phyloP scores from a whole-genome alignment of 2,113 vertebrate species.

The Alces alces region DNA sequence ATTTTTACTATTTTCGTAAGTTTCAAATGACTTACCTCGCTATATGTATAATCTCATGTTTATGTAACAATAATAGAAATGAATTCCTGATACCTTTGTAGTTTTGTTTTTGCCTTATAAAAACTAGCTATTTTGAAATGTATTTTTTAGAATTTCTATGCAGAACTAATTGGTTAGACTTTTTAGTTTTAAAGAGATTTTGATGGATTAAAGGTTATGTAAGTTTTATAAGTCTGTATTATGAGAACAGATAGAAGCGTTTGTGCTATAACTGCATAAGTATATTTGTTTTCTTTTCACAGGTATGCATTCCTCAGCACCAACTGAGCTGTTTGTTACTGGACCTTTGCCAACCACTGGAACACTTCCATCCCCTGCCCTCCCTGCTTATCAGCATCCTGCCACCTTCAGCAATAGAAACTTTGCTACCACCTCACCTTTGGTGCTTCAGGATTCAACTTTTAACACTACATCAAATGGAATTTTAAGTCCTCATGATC shows the following conservation, averaged over 20 bases:
- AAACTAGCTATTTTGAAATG: slow-evolving; percentile 10
- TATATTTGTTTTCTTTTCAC: slow-evolving; percentile 54
- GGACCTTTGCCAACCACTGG: slow-evolving; percentile 93
- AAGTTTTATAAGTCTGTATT: neutral
- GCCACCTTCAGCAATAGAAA: slow-evolving; percentile 91
- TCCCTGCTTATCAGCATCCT: slow-evolving; percentile 93
- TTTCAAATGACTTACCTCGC: slow-evolving; percentile 3
- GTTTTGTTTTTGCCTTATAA: slow-evolving; percentile 39
- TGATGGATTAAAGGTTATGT: neutral
- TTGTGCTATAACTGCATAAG: slow-evolving; percentile 28
- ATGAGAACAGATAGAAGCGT: neutral
- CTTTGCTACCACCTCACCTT: slow-evolving; percentile 89
- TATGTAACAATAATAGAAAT: neutral
- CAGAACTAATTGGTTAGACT: neutral
- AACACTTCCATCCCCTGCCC: slow-evolving; percentile 91
- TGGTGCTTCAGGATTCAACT: slow-evolving; percentile 91
- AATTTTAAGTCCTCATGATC: slow-evolving; percentile 90
- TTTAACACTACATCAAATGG: slow-evolving; percentile 94
- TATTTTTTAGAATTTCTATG: neutral
- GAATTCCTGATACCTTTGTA: slow-evolving; percentile 4
- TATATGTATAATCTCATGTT: neutral
- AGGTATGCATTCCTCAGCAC: slow-evolving; percentile 93
- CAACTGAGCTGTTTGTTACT: slow-evolving; percentile 93
- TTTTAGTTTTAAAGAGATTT: neutral
- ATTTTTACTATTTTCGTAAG: slow-evolving; percentile 23